Base-by-base conservation (phyloP, 1,140 invertebrate species). In the Condylostylus longicornis region DNA sequence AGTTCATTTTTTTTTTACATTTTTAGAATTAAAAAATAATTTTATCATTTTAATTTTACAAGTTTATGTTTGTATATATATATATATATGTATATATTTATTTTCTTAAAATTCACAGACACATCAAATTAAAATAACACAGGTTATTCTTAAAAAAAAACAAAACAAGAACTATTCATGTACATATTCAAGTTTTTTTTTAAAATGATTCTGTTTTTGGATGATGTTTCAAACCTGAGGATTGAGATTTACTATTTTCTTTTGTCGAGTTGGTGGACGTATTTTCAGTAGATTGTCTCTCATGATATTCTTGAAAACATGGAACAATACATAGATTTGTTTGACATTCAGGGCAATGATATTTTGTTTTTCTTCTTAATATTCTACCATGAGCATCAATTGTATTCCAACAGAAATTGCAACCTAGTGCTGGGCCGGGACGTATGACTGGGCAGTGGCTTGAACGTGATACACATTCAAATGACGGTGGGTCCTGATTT, bases 381-480 rank as follows among this genome's bases (percentile, higher is more conserved):
- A 84, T 85, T 30, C 82, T 62, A 15, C 80, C 79, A 61, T 79
- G 75, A 23, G 69, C 70, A 49, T 86, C 82, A 29, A 83, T 78
- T 1, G 81, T 84, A 50, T 87, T 87, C 82, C 82, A 87, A 61
- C 82, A 87, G 51, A 79, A 84, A 62, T 83, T 84, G 59, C 82
- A 86, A 28, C 81, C 80, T 33, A 87, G 58, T 3, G 82, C 82
- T 10, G 82, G 81, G 2, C 82, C 82, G 7, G 75, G 72, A 28
- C 82, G 67, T 15, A 83, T 70, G 1, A 77, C 77, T 18, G 82
- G 82, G 56, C 81, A 84, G 55, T 86, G 82, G 44, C 72, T 67
- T 46, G 65, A 65, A 43, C 66, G 55, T 37, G 62, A n/a, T n/a
- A n/a, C 17, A 8, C 15, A 35, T 25, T 40, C 38, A n/a, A 40